Base-by-base conservation (phyloP, 2,113 vertebrate species). In the Paramisgurnus dabryanus region DNA sequence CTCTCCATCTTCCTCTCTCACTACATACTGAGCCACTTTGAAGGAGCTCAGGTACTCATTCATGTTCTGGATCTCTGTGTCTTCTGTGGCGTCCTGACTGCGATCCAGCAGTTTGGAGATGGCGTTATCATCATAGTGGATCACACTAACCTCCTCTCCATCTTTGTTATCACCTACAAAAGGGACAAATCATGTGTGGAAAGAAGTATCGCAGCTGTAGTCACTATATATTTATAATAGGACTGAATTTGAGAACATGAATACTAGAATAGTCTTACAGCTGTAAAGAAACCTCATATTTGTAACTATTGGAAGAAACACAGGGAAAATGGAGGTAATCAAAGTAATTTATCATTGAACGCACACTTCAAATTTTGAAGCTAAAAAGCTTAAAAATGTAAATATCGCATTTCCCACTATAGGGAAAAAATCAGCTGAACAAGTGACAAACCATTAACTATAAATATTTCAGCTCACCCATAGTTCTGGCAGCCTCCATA, bases 41-140 rank as follows among this genome's bases (percentile, higher is more conserved):
- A 99, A 99, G 89, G 98, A 99, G 90, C 97, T 99, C 82, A 99
- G 94, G 89, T 99, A 99, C 91, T 99, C 98, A 9, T 99, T 99
- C 97, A 99, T 99, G 90, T 98, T 99, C 93, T 99, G 98, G 45
- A 99, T 94, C 87, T 99, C 97, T 0, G 96, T 97, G 92, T 98
- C 97, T 0, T 98, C 98, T 0, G 96, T 98, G 4, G 96, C 96
- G 0, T 98, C 95, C 91, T 95, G 97, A 86, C 95, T 98, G 71
- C 98, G 94, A 89, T 99, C 98, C 91, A 99, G 86, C 67, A 99
- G 96, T 89, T 97, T 98, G 0, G 96, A 97, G 87, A 99, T 99
- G 85, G 98, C 98, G 0, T 95, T 94, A 0, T 99, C 97, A 0
- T 99, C 98, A 0, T 99, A 99, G 90, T 99, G 98, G 83, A 99